These are phyloP conservation scores for Lordiphosa mommai DNA, from an alignment of 1,140 invertebrate genomes.

Conservation along the genomic window DNA sequence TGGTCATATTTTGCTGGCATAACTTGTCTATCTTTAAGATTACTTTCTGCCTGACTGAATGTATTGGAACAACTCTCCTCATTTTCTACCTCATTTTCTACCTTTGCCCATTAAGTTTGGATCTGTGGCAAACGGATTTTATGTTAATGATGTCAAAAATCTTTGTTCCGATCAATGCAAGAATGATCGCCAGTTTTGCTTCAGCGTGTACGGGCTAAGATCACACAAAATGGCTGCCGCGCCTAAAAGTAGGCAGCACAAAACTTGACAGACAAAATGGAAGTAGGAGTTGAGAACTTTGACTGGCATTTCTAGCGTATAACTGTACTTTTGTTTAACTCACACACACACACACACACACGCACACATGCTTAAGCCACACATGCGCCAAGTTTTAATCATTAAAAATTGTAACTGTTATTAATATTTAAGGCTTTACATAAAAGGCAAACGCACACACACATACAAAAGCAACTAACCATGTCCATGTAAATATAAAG, in stretches of 20 bases:
- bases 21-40: too few relatives aligned
- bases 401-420: constrained; percentile 78
- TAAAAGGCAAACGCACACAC: constrained; percentile 26
- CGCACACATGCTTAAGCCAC: constrained; percentile 25
- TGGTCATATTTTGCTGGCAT: too few relatives aligned
- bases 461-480: constrained; percentile 36
- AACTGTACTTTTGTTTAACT: constrained; percentile 59
- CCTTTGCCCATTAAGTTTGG: too few relatives aligned
- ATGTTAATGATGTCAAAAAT: too few relatives aligned
- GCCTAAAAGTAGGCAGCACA: constrained; percentile 22
- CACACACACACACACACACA: constrained; percentile 10
- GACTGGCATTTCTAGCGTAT: constrained; percentile 45
- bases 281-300: constrained; percentile 24
- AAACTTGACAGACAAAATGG: constrained; percentile 21
- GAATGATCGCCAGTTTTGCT: too few relatives aligned
- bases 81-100: too few relatives aligned
- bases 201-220: too few relatives aligned
- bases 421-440: constrained; percentile 73
- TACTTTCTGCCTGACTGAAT: too few relatives aligned
- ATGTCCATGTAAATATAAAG: constrained; percentile 19
- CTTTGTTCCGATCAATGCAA: too few relatives aligned
- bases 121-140: too few relatives aligned
- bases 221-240: too few relatives aligned
- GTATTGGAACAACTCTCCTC: too few relatives aligned
- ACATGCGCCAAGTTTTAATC: constrained; percentile 73